Conservation (phyloP, 2,113 vertebrate genomes). For the Sterrhoptilus dennistouni region DNA sequence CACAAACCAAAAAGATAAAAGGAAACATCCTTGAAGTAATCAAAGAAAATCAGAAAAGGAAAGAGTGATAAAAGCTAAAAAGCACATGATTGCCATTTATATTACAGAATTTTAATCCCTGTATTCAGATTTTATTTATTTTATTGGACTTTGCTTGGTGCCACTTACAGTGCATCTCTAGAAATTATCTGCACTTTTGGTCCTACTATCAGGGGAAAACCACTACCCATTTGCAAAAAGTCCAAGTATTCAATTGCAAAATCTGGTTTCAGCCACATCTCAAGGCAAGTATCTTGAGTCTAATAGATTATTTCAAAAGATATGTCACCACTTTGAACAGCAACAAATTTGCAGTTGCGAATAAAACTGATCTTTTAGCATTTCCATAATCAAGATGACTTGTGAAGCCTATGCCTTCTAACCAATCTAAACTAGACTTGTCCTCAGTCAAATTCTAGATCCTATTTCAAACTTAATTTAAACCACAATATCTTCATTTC, state of each 20-base stretch:
- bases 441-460: not conserved
- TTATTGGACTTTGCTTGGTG: not conserved
- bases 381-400: not conserved
- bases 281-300: not conserved
- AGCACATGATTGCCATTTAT: fast-evolving
- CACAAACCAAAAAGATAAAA: not conserved
- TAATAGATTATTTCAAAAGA: not conserved
- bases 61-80: not conserved
- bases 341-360: not conserved
- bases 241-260: not conserved
- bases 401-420: not conserved
- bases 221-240: not conserved
- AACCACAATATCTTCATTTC: not conserved
- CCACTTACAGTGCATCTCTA: not conserved
- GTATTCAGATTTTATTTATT: not conserved
- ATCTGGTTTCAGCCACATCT: not conserved
- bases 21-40: not conserved
- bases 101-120: not conserved
- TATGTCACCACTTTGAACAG: not conserved
- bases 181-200: not conserved
- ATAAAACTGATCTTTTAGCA: not conserved
- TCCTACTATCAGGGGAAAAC: not conserved
- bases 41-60: not conserved
- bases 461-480: not conserved
- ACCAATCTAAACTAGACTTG: not conserved